Percentiles rank a stretch among this genome's conserved stretches.
phyloP scores from a whole-genome alignment of 2,113 vertebrate genomes.

The Felis chaus region DNA sequence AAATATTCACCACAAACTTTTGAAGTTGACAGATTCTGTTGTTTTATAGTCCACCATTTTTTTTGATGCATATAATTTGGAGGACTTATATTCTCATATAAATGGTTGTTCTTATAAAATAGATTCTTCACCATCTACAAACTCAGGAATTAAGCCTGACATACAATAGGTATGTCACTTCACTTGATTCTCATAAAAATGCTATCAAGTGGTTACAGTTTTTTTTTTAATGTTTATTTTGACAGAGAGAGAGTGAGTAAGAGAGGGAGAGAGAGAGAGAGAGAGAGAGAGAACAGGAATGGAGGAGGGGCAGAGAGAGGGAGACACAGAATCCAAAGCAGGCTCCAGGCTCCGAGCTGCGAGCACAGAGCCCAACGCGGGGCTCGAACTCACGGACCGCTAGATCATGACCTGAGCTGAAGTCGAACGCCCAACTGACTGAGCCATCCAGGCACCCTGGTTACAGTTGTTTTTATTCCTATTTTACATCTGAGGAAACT shows the following conservation, averaged over 20 bases:
- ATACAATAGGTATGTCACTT: neutral
- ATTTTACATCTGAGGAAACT: neutral
- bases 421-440: too few relatives aligned
- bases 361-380: too few relatives aligned
- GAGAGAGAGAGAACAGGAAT: too few relatives aligned
- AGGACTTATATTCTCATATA: neutral
- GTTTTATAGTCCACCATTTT: neutral
- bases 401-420: too few relatives aligned
- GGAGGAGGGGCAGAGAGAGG: too few relatives aligned
- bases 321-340: too few relatives aligned
- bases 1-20: neutral
- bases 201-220: neutral
- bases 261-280: too few relatives aligned
- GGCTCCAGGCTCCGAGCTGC: too few relatives aligned
- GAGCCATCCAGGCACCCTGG: too few relatives aligned
- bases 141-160: neutral
- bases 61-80: neutral
- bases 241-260: too few relatives aligned
- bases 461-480: neutral
- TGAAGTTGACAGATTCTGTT: neutral
- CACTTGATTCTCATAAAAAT: conserved; percentile 1
- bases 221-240: neutral
- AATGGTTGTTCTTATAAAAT: neutral
- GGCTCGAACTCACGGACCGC: accelerated
- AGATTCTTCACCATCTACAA: neutral